Conservation (phyloP, 2,888 invertebrate species). For the Cyclophora punctaria region DNA sequence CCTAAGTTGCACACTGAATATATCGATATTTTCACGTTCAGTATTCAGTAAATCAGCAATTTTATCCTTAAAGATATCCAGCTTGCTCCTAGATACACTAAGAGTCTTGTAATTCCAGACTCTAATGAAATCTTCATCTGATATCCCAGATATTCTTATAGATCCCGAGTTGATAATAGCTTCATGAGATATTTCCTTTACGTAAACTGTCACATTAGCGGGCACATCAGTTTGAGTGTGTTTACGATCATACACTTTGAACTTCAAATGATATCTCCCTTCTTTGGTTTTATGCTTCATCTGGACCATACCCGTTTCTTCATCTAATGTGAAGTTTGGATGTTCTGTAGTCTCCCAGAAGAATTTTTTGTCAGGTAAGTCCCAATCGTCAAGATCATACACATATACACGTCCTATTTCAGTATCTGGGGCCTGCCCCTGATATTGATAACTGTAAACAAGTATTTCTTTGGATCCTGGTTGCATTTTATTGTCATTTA, state of each 20-base stretch:
- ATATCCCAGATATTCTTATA: slow-evolving; percentile 92
- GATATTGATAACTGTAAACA: slow-evolving; percentile 97
- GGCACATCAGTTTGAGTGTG: slow-evolving; percentile 96
- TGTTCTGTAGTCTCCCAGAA: slow-evolving; percentile 93
- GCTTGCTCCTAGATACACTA: slow-evolving; percentile 88
- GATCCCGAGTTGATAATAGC: slow-evolving; percentile 97
- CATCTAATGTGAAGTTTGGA: slow-evolving; percentile 90
- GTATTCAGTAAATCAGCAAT: slow-evolving; percentile 89
- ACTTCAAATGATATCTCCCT: slow-evolving; percentile 86
- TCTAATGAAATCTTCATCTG: slow-evolving; percentile 96
- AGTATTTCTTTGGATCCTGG: slow-evolving; percentile 97
- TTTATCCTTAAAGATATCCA: slow-evolving; percentile 92
- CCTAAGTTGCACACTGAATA: slow-evolving; percentile 95
- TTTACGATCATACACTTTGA: slow-evolving; percentile 94
- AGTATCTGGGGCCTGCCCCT: slow-evolving; percentile 91
- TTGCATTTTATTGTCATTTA: slow-evolving; percentile 99
- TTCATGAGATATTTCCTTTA: slow-evolving; percentile 95
- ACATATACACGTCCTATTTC: slow-evolving; percentile 97
- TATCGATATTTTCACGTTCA: slow-evolving; percentile 92
- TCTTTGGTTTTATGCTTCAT: slow-evolving; percentile 95
- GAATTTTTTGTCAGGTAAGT: slow-evolving; percentile 97
- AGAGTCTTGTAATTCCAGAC: slow-evolving; percentile 95
- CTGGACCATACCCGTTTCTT: slow-evolving; percentile 95
- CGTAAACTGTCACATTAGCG: slow-evolving; percentile 96
- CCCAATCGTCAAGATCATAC: slow-evolving; percentile 99